Base-by-base conservation (phyloP, 2,797 vertebrate species). In the Arctocebus calabarensis region DNA sequence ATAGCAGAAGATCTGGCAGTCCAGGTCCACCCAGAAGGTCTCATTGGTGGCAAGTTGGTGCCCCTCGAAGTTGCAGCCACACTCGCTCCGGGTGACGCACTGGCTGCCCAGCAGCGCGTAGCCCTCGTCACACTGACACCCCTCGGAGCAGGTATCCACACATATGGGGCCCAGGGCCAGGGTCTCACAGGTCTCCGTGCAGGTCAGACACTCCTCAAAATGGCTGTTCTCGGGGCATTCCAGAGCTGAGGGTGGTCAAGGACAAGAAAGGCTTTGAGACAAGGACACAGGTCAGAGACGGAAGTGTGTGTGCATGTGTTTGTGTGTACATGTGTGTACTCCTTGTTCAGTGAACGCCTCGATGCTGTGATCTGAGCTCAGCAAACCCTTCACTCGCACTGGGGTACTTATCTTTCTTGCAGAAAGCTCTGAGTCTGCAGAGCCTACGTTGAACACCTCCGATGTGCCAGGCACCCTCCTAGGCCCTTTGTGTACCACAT, bases 1-100 rank as follows among this genome's bases (percentile, higher is more conserved):
- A 98, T 99, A 99, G 98, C 99, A 99, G 97, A 99, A 99, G 95
- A 99, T 99, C 97, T 99, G 99, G 97, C 99, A 99, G 96, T 99
- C 98, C 94, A 99, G 98, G 96, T 99, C 99, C 1, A 99, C 99
- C 99, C 99, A 99, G 98, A 99, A 99, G 77, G 99, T 99, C 98
- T 99, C 99, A 90, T 99, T 99, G 78, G 99, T 99, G 94, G 98
- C 98, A 96, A 99, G 98, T 87, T 99, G 99, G 55, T 98, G 99
- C 0, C 99, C 99, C 71, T 99, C 99, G 13, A 99, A 99, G 90
- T 97, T 97, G 97, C 99, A 99, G 98, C 99, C 99, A 0, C 99
- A 99, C 68, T 99, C 99, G 0, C 99, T 98, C 7, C 99, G 99
- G 1, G 99, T 97, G 55, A 99, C 98, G 2, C 99, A 99, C 70